These are phyloP conservation scores for Perognathus longimembris DNA, from an alignment of 2,113 vertebrate species.

Conservation along the genomic window DNA sequence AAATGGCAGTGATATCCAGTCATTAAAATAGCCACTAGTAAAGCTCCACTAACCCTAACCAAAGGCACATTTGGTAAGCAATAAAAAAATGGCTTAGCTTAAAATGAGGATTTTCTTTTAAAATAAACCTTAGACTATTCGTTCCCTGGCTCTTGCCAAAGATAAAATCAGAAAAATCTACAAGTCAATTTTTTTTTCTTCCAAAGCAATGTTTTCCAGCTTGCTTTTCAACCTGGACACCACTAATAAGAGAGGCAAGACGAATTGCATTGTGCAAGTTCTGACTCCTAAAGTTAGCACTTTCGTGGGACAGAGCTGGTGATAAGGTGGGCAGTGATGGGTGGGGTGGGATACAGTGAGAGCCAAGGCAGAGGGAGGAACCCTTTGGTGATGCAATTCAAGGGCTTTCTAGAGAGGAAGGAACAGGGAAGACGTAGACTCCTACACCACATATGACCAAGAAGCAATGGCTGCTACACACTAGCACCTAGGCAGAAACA, in stretches of 20 bases:
- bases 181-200: constrained; percentile 51
- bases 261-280: constrained; percentile 40
- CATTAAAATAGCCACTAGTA: constrained; percentile 41
- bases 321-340: background rate
- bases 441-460: background rate
- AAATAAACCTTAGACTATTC: constrained; percentile 57
- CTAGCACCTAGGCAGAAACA: constrained; percentile 22
- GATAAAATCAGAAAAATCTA: constrained; percentile 56
- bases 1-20: constrained; percentile 66
- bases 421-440: background rate
- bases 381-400: constrained; percentile 17
- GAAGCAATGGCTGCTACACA: background rate
- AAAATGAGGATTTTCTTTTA: constrained; percentile 68
- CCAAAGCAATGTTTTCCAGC: constrained; percentile 51
- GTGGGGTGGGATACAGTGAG: background rate
- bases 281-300: constrained; percentile 51
- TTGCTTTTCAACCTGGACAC: constrained; percentile 52
- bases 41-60: constrained; percentile 52
- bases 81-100: constrained; percentile 81
- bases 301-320: constrained; percentile 1
- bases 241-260: constrained; percentile 50
- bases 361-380: background rate
- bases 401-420: background rate
- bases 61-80: constrained; percentile 87
- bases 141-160: constrained; percentile 62